Base-by-base conservation (phyloP, 1,140 invertebrate species). In the Anthonomus grandis region DNA sequence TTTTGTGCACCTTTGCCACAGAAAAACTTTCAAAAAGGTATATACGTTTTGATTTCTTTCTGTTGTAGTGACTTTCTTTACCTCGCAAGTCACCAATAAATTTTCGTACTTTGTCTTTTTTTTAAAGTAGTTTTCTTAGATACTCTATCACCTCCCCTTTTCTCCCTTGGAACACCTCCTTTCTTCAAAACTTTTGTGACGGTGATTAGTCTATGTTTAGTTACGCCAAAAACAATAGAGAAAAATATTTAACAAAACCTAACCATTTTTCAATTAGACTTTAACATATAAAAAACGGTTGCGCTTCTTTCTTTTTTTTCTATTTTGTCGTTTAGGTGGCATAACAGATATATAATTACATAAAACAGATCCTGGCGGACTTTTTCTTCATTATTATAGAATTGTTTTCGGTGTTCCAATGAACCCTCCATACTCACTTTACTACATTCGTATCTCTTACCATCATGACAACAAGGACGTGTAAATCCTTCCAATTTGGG, bases 1-100 rank as follows among this genome's bases (percentile, higher is more conserved):
- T 49, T 41, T 49, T 47, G 9, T 57, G 42, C 13, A 57, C 31
- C 23, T 42, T 49, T 9, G 41, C 19, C 18, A 55, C 44, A 19
- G 50, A 47, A 17, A 59, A 37, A 24, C 15, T 22, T 34, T 42
- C 27, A 21, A 44, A 19, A 24, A 59, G 17, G 54, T 59, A 55
- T 9, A 59, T 34, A 22, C 51, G 25, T 36, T 59, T 54, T 53
- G n/a, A n/a, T n/a, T n/a, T n/a, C n/a, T n/a, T n/a, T n/a, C n/a
- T n/a, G n/a, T n/a, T 56, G 31, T 56, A 49, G 25, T 59, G 51
- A 27, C 51, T 55, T 59, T 59, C 51, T 21, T 41, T 54, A 13
- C 57, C 51, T 34, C 50, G 57, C 22, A 59, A 18, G 4, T 59
- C 55, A 4, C 51, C 36, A 47, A 59, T 54, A 51, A 59, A 45